Conservation (phyloP, 2,113 vertebrate genomes). For the Tilapia sparmanii region DNA sequence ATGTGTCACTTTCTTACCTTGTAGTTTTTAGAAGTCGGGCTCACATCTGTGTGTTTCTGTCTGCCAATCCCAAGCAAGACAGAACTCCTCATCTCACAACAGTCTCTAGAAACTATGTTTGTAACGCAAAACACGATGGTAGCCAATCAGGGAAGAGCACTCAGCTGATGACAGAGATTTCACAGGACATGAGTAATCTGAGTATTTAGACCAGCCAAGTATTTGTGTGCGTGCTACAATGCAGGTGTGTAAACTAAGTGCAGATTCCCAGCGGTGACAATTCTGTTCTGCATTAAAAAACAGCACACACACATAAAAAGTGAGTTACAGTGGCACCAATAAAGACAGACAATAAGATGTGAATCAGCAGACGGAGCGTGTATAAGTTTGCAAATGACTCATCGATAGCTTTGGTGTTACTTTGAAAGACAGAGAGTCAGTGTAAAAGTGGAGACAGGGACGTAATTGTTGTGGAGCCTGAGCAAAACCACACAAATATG, state of each 20-base stretch:
- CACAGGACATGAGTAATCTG: not conserved
- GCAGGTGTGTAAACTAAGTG: not conserved
- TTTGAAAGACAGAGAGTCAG: not conserved
- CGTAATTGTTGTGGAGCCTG: constrained; percentile 3
- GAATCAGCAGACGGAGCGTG: not conserved
- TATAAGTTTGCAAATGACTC: constrained; percentile 1
- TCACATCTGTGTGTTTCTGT: not conserved
- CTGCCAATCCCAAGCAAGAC: not conserved
- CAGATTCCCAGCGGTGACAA: not conserved
- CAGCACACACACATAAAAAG: not conserved
- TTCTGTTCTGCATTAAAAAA: constrained; percentile 26
- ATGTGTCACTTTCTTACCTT: not conserved
- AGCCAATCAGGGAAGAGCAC: constrained; percentile 19
- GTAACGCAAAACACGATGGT: constrained; percentile 2
- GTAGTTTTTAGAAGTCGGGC: not conserved
- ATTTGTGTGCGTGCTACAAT: not conserved
- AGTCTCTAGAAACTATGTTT: constrained; percentile 1
- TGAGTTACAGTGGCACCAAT: constrained; percentile 3
- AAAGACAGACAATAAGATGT: not conserved
- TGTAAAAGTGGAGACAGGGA: not conserved
- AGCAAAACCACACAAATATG: constrained; percentile 14
- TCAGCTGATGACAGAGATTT: constrained; percentile 23
- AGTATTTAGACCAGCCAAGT: not conserved
- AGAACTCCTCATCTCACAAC: not conserved
- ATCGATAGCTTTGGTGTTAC: not conserved